Evolutionary conservation across 2,888 invertebrate genomes (phyloP).

Genomic region (Diachrysia chrysitis): DNA sequence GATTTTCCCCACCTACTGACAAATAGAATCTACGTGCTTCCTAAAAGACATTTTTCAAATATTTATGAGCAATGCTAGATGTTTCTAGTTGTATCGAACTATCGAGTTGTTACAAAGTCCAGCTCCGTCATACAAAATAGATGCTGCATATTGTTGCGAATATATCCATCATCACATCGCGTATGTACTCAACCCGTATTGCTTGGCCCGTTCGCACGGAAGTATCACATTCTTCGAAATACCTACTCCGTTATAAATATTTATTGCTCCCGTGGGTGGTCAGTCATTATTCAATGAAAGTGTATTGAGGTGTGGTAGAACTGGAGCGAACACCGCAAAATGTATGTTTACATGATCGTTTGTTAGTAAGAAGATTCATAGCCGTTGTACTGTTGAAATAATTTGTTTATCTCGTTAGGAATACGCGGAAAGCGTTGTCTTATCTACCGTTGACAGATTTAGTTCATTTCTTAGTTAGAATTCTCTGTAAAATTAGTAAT

Average conservation of each 20-base stretch:
- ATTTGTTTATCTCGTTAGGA: constrained; percentile 21
- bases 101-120: not conserved
- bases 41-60: not conserved
- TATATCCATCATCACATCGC: constrained; percentile 41
- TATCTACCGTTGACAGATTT: constrained; percentile 34
- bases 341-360: constrained; percentile 49
- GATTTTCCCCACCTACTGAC: not conserved
- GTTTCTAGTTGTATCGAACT: not conserved
- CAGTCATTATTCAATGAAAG: constrained; percentile 67
- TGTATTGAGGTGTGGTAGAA: constrained; percentile 58
- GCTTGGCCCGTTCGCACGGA: constrained; percentile 68
- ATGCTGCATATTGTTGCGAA: constrained; percentile 27
- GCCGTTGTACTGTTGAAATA: constrained; percentile 11
- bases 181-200: constrained; percentile 52
- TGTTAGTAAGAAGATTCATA: constrained; percentile 45
- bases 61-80: not conserved
- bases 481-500: constrained; percentile 45
- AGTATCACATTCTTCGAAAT: constrained; percentile 71
- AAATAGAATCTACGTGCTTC: not conserved
- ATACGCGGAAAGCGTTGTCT: constrained; percentile 36
- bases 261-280: constrained; percentile 73
- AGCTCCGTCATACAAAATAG: constrained; percentile 4
- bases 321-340: constrained; percentile 59
- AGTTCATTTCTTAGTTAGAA: constrained; percentile 9
- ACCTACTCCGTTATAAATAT: constrained; percentile 68